Evolutionary conservation across 2,888 invertebrate species (phyloP), one percentile per base, ranked within the genome.

Genomic region (Meta bourneti): DNA sequence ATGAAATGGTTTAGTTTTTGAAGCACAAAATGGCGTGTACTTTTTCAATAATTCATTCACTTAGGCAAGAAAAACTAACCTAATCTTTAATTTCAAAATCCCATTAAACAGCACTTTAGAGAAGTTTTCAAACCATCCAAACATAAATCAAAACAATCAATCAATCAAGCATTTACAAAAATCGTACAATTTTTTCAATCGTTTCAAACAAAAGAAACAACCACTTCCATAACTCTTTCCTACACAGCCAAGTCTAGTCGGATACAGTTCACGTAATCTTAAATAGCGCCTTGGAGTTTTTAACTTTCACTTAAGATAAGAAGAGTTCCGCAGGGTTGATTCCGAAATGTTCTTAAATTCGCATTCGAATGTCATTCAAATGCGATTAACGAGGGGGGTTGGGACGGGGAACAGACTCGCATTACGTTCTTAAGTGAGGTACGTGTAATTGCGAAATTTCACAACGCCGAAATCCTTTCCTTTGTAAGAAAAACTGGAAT

Each of bases 351-450:
- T 90, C 70, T 74, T 75, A 78, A 90, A 86, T 86, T 70, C 61
- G 7, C 81, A 83, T 82, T 91, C 34, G 87, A 61, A 70, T 91
- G 91, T 78, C 91, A 91, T 82, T 87, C 91, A 87, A 83, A 91
- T 75, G 83, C 80, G 91, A 87, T 91, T 91, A 91, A 20, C 72
- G 34, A 61, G 49, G 74, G n/a, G 54, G 11, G 34, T 20, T 11
- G 79, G 61, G 77, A 16, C 2, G 51, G 6, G 77, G n/a, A n/a
- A 77, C 51, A 77, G 77, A 74, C 34, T 75, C 74, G 74, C 61
- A 74, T 84, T 84, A 75, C 83, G 34, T 61, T 61, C 61, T 61
- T 61, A 61, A 61, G 61, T 34, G 34, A 34, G 34, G 34, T 34
- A 34, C 4, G 34, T 34, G 61, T 61, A 16, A 61, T 11, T 61